phyloP scores from a whole-genome alignment of 2,113 vertebrate species.

The Sebastes fasciatus region DNA sequence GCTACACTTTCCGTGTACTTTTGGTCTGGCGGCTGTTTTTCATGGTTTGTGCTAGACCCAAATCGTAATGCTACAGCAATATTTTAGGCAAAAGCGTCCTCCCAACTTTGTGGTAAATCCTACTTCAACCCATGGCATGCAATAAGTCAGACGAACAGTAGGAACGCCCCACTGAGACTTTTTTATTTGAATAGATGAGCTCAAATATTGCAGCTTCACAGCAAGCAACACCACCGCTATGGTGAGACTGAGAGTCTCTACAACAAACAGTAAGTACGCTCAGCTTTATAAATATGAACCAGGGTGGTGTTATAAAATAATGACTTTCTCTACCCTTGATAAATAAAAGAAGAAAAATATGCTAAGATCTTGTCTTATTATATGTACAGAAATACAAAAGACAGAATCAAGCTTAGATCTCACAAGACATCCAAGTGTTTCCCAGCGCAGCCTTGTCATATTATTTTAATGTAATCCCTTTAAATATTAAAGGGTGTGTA shows the following conservation, averaged over 20 bases:
- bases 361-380: conserved; percentile 9
- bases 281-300: conserved; percentile 17
- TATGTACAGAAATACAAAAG: conserved; percentile 7
- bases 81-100: not conserved
- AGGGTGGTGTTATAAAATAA: not conserved
- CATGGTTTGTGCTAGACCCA: not conserved
- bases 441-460: conserved; percentile 20
- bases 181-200: too few relatives aligned
- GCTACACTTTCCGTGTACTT: not conserved
- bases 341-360: conserved; percentile 27
- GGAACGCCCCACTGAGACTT: too few relatives aligned
- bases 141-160: too few relatives aligned
- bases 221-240: not conserved
- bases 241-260: not conserved
- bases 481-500: conserved; percentile 51
- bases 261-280: not conserved
- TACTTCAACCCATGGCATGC: too few relatives aligned
- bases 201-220: not conserved
- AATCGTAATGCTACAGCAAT: not conserved
- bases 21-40: not conserved
- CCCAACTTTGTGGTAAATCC: too few relatives aligned
- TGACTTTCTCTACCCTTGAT: conserved; percentile 13
- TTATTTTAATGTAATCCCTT: conserved; percentile 42
- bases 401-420: conserved; percentile 4
- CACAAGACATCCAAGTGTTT: not conserved